These are phyloP conservation scores for Yponomeuta evonymella DNA, from an alignment of 2,888 invertebrate genomes.

Conservation along the genomic window DNA sequence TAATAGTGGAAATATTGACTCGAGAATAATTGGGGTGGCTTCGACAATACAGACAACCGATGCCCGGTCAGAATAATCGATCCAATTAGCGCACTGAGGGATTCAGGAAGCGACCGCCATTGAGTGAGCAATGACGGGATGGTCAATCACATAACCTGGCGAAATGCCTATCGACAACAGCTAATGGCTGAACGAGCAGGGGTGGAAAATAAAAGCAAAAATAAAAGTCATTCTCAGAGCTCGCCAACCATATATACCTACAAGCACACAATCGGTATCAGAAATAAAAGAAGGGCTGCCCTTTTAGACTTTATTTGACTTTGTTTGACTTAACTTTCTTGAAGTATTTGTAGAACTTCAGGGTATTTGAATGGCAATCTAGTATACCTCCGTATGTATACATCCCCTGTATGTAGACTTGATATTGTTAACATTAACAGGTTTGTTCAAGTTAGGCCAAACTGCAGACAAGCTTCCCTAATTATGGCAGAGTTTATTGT, in stretches of 20 bases:
- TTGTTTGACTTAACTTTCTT: no score
- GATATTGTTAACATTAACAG: neutral
- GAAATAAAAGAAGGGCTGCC: no score
- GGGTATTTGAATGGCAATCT: no score
- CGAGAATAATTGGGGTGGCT: slow-evolving; percentile 10
- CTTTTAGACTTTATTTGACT: no score
- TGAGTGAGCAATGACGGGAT: slow-evolving; percentile 14
- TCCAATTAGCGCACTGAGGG: slow-evolving; percentile 42
- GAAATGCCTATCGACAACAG: neutral
- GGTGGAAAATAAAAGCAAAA: neutral
- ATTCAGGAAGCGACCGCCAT: slow-evolving; percentile 26
- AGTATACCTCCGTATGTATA: no score
- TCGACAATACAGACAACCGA: slow-evolving; percentile 26
- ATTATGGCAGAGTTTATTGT: neutral
- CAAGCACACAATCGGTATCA: no score
- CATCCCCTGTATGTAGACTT: neutral
- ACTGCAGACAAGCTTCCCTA: neutral
- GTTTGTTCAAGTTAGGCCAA: neutral
- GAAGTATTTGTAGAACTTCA: no score
- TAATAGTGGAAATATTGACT: neutral
- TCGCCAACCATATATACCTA: no score
- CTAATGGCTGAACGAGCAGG: neutral
- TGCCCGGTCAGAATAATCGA: slow-evolving; percentile 35
- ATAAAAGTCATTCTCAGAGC: neutral
- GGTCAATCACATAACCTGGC: slow-evolving; percentile 20